These are phyloP conservation scores for Charina bottae DNA, from an alignment of 2,113 vertebrate genomes.

Conservation along the genomic window DNA sequence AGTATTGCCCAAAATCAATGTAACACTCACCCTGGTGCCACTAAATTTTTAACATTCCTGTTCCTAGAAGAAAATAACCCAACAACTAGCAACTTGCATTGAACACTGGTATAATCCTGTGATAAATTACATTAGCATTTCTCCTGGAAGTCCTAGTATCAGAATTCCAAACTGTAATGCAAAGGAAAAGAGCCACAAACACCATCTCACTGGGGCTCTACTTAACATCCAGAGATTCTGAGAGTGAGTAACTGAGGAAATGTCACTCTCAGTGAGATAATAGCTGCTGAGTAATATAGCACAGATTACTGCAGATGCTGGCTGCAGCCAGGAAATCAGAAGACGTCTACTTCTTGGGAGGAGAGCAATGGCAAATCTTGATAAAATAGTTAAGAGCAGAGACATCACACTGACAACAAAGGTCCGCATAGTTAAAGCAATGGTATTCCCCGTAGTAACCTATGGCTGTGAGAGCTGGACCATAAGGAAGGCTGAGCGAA, in stretches of 20 bases:
- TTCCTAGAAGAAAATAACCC: neutral
- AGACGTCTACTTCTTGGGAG: too few species aligned
- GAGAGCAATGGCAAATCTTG: too few species aligned
- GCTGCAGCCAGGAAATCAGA: too few species aligned
- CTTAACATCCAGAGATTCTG: neutral
- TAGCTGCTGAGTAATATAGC: slow-evolving; percentile 11
- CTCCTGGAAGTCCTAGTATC: neutral
- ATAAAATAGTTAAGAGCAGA: too few species aligned
- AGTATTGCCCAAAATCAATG: neutral
- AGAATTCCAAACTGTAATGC: neutral
- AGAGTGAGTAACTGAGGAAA: neutral
- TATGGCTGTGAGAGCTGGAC: too few species aligned
- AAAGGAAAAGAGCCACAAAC: neutral
- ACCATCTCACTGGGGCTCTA: neutral
- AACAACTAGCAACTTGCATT: neutral
- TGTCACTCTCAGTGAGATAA: neutral
- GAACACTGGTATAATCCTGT: neutral
- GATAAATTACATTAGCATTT: neutral
- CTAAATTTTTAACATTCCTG: neutral
- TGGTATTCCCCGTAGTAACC: too few species aligned
- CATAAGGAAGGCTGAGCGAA: too few species aligned
- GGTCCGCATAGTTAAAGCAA: too few species aligned
- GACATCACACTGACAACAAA: too few species aligned
- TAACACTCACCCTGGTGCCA: neutral
- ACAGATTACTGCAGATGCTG: too few species aligned